Conservation (phyloP, 2,888 invertebrate species). For the Polymixis lichenea region DNA sequence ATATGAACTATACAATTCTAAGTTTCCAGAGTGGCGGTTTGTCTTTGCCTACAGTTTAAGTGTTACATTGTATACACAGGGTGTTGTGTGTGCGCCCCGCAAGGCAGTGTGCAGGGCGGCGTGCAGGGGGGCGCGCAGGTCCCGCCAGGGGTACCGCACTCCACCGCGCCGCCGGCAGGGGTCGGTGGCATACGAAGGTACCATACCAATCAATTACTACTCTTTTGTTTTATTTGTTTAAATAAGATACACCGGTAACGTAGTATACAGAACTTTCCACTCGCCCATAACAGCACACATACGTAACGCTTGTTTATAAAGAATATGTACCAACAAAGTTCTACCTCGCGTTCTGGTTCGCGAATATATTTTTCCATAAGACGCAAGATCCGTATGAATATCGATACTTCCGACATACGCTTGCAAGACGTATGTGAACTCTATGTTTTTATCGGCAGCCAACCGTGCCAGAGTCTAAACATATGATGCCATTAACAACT, state of each 20-base stretch:
- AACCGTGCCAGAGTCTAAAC: not conserved
- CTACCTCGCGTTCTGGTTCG: not conserved
- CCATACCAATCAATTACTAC: conserved; percentile 48
- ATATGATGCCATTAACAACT: not conserved
- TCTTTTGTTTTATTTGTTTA: conserved; percentile 29
- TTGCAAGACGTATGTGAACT: not conserved
- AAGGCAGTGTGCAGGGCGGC: conserved; percentile 90
- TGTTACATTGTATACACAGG: conserved; percentile 77
- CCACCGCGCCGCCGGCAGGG: conserved; percentile 89
- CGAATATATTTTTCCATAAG: not conserved
- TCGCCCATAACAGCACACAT: conserved; percentile 20
- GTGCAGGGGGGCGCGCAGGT: conserved; percentile 89
- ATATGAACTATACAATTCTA: not conserved
- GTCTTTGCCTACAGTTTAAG: conserved; percentile 54
- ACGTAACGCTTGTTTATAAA: conserved; percentile 7
- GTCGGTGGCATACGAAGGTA: conserved; percentile 91
- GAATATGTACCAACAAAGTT: not conserved
- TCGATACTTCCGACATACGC: not conserved
- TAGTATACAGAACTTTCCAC: conserved; percentile 46
- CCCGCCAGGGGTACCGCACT: conserved; percentile 88
- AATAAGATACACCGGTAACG: conserved; percentile 30
- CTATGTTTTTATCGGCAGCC: not conserved
- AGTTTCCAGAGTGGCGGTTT: conserved; percentile 28
- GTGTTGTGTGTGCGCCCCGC: conserved; percentile 90
- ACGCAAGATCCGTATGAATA: not conserved